phyloP scores from a whole-genome alignment of 1,140 invertebrate species.

The Maniola jurtina region DNA sequence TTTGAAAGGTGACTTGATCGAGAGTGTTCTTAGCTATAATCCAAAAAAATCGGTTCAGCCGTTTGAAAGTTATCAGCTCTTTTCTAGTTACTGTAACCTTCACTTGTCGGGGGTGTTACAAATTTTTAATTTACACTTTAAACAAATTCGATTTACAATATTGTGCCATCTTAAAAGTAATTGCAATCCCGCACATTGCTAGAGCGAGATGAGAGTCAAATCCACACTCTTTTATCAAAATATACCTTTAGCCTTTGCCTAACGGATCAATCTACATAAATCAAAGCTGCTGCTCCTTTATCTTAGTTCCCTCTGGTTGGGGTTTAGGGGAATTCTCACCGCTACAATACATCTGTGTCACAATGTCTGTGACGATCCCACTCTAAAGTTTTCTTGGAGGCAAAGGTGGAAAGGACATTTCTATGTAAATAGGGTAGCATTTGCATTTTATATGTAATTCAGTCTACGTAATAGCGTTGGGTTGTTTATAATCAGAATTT shows the following conservation, averaged over 20 bases:
- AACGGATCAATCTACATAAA: conserved; percentile 17
- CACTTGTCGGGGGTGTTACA: too few relatives aligned
- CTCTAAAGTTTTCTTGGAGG: not conserved
- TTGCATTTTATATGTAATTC: not conserved
- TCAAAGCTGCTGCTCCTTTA: conserved; percentile 11
- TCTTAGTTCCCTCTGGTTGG: conserved; percentile 16
- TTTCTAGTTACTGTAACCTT: too few relatives aligned
- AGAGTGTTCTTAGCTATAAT: too few relatives aligned
- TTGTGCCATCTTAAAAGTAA: too few relatives aligned
- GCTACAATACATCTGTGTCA: conserved; percentile 6
- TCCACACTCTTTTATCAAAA: not conserved
- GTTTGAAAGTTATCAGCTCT: too few relatives aligned
- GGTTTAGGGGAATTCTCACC: conserved; percentile 14
- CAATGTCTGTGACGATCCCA: not conserved
- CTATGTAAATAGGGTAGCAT: not conserved
- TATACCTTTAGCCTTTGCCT: not conserved
- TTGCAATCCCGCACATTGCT: too few relatives aligned
- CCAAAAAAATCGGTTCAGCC: too few relatives aligned
- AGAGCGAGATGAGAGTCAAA: too few relatives aligned
- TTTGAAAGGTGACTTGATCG: too few relatives aligned
- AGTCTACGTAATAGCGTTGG: not conserved
- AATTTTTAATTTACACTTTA: too few relatives aligned
- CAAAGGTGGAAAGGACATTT: conserved; percentile 2
- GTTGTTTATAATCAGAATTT: not conserved
- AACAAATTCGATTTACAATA: too few relatives aligned